Evolutionary conservation across 2,888 invertebrate genomes (phyloP).

Genomic region (Chloroclysta siterata): DNA sequence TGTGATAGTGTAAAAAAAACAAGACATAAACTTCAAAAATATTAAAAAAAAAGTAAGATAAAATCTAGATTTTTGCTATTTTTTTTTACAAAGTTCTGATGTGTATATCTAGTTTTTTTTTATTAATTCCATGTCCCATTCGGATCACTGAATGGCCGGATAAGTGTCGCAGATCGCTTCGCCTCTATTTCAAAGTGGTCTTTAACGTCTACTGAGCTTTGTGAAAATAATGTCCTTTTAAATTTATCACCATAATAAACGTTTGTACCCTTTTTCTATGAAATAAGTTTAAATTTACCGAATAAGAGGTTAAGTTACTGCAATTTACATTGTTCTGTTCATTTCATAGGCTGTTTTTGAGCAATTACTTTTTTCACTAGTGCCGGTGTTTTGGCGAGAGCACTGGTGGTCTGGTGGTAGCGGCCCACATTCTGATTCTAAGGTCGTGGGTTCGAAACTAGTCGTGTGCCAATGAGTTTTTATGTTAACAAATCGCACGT

Average conservation of each 20-base stretch:
- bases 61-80: too few species aligned
- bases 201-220: slow-evolving; percentile 81
- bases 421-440: too few species aligned
- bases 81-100: too few species aligned
- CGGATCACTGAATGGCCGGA: neutral
- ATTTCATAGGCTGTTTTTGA: slow-evolving; percentile 32
- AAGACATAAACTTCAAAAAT: too few species aligned
- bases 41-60: too few species aligned
- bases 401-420: too few species aligned
- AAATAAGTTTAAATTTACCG: slow-evolving; percentile 80
- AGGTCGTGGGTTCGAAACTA: too few species aligned
- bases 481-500: too few species aligned
- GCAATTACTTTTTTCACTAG: neutral
- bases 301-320: slow-evolving; percentile 60
- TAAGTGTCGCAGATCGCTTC: slow-evolving; percentile 57
- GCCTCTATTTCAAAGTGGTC: slow-evolving; percentile 77
- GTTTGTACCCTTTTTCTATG: slow-evolving; percentile 79
- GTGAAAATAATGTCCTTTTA: slow-evolving; percentile 81
- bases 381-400: too few species aligned
- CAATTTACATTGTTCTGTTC: slow-evolving; percentile 40
- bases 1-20: too few species aligned
- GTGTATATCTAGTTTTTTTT: neutral
- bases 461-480: too few species aligned
- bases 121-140: neutral
- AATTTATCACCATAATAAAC: slow-evolving; percentile 83